Evolutionary conservation across 2,113 vertebrate genomes (phyloP).

Genomic region (Mormoops blainvillei): DNA sequence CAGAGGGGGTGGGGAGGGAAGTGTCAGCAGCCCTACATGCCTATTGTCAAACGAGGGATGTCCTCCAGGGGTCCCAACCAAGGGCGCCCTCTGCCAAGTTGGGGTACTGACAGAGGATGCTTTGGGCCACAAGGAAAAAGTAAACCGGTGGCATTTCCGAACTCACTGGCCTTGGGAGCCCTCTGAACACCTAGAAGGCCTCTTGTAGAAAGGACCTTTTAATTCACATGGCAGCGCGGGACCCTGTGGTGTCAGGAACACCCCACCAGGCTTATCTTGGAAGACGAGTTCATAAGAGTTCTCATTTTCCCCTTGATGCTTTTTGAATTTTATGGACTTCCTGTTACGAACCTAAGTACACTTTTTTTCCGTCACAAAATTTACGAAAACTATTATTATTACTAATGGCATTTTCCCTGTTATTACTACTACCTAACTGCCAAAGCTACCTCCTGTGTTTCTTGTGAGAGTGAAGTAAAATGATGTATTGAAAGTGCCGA

Average conservation of each 20-base stretch:
- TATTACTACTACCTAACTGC: not conserved
- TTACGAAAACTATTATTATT: not conserved
- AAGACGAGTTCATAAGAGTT: not conserved
- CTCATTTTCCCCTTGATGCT: not conserved
- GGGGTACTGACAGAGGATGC: not conserved
- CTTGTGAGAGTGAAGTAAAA: not conserved
- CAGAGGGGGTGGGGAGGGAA: not conserved
- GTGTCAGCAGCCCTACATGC: fast-evolving
- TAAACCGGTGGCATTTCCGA: not conserved
- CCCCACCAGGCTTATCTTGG: not conserved
- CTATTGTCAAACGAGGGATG: not conserved
- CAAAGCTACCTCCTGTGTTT: not conserved
- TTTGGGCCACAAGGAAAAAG: not conserved
- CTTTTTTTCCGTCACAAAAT: not conserved
- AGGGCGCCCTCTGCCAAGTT: not conserved
- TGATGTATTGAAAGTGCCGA: not conserved
- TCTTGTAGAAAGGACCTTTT: not conserved
- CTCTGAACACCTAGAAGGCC: not conserved
- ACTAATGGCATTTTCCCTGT: not conserved
- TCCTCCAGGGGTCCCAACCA: no score
- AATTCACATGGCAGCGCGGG: not conserved
- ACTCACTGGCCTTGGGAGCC: not conserved
- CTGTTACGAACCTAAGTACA: not conserved
- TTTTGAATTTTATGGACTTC: not conserved
- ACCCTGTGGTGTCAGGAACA: no score